Evolutionary conservation across 2,113 vertebrate genomes (phyloP).

Genomic region (Marcusenius ussheri): DNA sequence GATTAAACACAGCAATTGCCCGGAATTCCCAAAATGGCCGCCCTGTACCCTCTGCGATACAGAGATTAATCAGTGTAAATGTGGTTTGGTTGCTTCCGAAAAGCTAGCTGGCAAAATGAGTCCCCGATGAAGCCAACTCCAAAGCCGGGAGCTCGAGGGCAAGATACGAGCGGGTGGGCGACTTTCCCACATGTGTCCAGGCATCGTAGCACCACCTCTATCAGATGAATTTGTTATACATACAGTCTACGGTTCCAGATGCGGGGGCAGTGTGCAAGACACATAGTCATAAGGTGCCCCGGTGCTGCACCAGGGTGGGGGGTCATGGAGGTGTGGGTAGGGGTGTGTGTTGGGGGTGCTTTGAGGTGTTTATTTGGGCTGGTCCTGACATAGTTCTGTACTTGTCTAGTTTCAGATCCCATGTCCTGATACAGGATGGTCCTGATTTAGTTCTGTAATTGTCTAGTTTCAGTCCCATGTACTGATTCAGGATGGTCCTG

Average conservation of each 20-base stretch:
- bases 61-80: conserved; percentile 44
- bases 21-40: conserved; percentile 13
- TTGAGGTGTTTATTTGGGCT: not conserved
- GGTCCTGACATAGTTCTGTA: not conserved
- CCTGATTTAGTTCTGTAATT: not conserved
- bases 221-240: not conserved
- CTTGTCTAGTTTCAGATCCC: not conserved
- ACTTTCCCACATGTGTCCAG: not conserved
- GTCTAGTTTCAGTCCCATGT: not conserved
- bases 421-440: not conserved
- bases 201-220: not conserved
- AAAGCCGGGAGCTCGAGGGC: conserved; percentile 19
- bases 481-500: not conserved
- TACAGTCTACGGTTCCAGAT: not conserved
- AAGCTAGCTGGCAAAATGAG: conserved; percentile 15
- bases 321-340: not conserved
- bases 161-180: not conserved
- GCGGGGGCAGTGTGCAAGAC: not conserved
- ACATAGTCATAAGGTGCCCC: not conserved
- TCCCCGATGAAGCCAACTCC: conserved; percentile 31
- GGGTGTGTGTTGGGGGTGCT: not conserved
- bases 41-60: conserved; percentile 46
- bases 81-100: conserved; percentile 35
- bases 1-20: not conserved
- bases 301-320: not conserved